Evolutionary conservation across 2,113 vertebrate species (phyloP).

Genomic region (Phylloscopus trochilus): DNA sequence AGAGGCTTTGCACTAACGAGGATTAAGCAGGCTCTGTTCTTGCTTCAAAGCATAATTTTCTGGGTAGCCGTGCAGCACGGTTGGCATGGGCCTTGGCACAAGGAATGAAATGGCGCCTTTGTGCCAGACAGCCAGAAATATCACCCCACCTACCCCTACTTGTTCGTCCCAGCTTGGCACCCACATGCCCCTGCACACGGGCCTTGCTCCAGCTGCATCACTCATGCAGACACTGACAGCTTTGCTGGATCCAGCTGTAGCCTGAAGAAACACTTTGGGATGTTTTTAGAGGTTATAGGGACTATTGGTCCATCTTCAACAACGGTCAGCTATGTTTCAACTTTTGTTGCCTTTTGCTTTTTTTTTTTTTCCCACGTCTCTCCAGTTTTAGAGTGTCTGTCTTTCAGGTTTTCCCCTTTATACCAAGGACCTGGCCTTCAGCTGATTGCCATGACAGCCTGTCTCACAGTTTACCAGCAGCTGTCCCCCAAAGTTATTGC

Average conservation of each 20-base stretch:
- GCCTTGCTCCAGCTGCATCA: background rate
- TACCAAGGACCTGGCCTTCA: background rate
- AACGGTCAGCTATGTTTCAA: rapidly evolving
- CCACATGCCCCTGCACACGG: background rate
- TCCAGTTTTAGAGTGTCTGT: background rate
- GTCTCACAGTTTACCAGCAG: background rate
- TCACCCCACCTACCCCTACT: background rate
- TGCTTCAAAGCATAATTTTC: slow-evolving; percentile 3
- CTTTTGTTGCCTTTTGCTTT: background rate
- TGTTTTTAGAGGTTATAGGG: background rate
- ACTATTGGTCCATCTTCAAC: background rate
- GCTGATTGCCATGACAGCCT: background rate
- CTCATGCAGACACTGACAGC: rapidly evolving
- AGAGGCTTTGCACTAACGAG: background rate
- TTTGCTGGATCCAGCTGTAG: background rate
- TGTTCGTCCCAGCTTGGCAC: background rate
- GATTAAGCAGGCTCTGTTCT: slow-evolving; percentile 8
- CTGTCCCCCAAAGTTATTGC: background rate
- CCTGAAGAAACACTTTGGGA: background rate
- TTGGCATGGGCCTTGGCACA: background rate
- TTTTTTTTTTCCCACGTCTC: background rate
- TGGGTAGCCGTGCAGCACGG: background rate
- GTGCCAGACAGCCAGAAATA: background rate
- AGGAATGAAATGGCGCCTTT: background rate
- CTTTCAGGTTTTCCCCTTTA: background rate